Percentiles rank a stretch among this genome's conserved stretches.
These are phyloP conservation scores for Yasuhikotakia modesta DNA, from an alignment of 2,797 vertebrate genomes.

Conservation along the genomic window DNA sequence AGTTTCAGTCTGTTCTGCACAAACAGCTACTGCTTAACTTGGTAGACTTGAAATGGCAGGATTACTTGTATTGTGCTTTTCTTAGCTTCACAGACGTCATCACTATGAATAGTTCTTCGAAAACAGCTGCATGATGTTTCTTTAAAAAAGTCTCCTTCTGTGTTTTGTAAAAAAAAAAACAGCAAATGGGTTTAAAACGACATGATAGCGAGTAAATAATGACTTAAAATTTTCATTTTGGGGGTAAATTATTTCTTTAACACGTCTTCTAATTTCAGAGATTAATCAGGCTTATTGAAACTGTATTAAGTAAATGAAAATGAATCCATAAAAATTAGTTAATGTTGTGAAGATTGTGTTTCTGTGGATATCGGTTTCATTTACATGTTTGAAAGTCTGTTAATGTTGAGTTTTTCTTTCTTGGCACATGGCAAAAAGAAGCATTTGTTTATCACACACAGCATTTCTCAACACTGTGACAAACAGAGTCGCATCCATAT, in stretches of 20 bases:
- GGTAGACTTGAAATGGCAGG: background rate
- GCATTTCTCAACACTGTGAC: conserved; percentile 32
- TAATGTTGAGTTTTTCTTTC: background rate
- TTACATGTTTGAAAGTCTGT: conserved; percentile 36
- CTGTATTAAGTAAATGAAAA: conserved; percentile 22
- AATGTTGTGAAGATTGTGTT: conserved; percentile 29
- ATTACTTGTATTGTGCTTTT: background rate
- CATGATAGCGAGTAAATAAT: background rate
- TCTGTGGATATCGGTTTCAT: conserved; percentile 17
- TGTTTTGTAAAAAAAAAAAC: background rate
- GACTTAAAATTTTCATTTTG: background rate
- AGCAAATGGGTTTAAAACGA: background rate
- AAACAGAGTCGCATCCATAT: conserved; percentile 56
- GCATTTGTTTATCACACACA: conserved; percentile 25
- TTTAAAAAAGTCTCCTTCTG: no score
- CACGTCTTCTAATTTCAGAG: conserved; percentile 8
- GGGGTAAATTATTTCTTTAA: background rate
- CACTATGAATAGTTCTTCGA: background rate
- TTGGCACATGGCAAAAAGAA: conserved; percentile 1
- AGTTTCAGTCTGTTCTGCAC: no score
- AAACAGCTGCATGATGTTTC: background rate
- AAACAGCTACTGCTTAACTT: background rate
- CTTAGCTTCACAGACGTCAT: background rate
- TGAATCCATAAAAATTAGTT: conserved; percentile 33
- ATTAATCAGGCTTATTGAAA: conserved; percentile 24